Evolutionary conservation across 2,113 vertebrate genomes (phyloP).

Genomic region (Dromiciops gliroides): DNA sequence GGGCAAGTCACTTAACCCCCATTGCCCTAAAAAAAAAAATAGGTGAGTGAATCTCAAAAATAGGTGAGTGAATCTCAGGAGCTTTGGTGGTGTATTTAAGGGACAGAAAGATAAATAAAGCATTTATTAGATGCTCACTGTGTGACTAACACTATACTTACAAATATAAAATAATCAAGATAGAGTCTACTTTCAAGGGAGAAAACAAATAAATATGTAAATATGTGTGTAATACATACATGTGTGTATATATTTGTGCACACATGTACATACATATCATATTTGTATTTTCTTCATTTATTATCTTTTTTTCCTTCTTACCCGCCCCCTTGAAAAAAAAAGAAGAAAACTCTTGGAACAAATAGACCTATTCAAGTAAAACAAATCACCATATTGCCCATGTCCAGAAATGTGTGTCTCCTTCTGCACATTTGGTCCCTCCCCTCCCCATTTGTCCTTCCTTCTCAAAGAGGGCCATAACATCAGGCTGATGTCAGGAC

Average conservation of each 20-base stretch:
- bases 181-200: not conserved
- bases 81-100: not conserved
- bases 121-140: not conserved
- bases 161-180: not conserved
- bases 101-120: not conserved
- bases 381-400: not conserved
- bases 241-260: no score
- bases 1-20: no score
- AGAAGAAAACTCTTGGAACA: not conserved
- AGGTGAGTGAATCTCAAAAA: no score
- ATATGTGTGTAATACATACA: no score
- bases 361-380: not conserved
- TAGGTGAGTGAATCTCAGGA: slow-evolving; percentile 37
- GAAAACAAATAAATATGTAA: no score
- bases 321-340: not conserved
- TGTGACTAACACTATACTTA: not conserved
- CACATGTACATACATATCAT: no score
- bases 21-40: no score
- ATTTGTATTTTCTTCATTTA: not conserved
- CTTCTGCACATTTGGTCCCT: not conserved
- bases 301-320: not conserved
- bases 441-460: no score
- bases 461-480: no score
- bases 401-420: not conserved
- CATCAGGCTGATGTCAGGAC: no score